Conservation (phyloP, 2,888 invertebrate species). For the Acanthacorydalis orientalis region DNA sequence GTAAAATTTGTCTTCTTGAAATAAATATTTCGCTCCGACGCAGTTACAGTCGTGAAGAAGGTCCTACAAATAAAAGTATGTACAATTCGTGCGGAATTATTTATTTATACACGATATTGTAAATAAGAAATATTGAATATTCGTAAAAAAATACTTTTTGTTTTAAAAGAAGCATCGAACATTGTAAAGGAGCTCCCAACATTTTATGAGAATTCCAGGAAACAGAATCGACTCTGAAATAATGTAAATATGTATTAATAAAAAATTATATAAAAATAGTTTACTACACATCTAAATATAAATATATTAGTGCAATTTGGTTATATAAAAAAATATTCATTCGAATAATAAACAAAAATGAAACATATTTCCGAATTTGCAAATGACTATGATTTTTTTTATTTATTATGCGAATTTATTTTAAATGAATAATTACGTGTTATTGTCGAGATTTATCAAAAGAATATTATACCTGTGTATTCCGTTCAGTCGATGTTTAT, state of each 20-base stretch:
- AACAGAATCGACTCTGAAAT: conserved; percentile 51
- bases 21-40: conserved; percentile 57
- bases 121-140: background rate
- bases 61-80: conserved; percentile 19
- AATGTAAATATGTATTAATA: too few species aligned
- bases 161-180: conserved; percentile 49
- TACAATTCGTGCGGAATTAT: background rate
- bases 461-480: conserved; percentile 36
- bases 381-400: too few species aligned
- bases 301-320: too few species aligned
- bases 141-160: conserved; percentile 26
- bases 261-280: too few species aligned
- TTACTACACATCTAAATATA: background rate
- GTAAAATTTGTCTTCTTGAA: conserved; percentile 74
- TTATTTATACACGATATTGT: background rate
- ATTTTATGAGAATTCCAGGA: conserved; percentile 82
- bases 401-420: background rate
- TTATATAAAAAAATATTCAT: too few species aligned
- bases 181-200: conserved; percentile 64
- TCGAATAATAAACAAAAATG: too few species aligned
- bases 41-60: conserved; percentile 50
- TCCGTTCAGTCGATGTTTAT: conserved; percentile 42
- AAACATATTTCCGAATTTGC: too few species aligned
- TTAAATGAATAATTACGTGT: too few species aligned
- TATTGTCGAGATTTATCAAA: too few species aligned